phyloP scores from a whole-genome alignment of 2,888 invertebrate species.

The Emmelina monodactyla region DNA sequence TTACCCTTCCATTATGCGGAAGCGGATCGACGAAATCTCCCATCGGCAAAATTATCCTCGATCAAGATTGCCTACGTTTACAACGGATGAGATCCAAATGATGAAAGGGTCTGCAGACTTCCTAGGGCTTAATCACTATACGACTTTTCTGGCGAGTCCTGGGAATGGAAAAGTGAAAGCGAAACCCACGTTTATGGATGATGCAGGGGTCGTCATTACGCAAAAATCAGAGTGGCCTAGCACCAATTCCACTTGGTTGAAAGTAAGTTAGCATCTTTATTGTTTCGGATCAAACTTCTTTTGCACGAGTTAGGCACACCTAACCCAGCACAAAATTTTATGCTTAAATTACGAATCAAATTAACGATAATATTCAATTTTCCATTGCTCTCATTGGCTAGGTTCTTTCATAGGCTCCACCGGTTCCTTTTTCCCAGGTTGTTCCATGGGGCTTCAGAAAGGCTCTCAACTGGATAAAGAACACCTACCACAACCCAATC shows the following conservation, averaged over 20 bases:
- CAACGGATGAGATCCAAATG: constrained; percentile 62
- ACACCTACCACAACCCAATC: constrained; percentile 64
- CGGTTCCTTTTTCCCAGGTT: constrained; percentile 35
- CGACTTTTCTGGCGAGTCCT: constrained; percentile 55
- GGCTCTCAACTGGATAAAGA: constrained; percentile 68
- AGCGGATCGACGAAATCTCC: constrained; percentile 64
- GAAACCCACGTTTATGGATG: constrained; percentile 39
- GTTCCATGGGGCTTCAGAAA: constrained; percentile 73
- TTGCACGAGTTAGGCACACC: too few relatives aligned
- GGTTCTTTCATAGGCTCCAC: too few relatives aligned
- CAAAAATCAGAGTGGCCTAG: constrained; percentile 58
- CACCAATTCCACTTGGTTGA: constrained; percentile 56
- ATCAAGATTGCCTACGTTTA: constrained; percentile 71
- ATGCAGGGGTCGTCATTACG: constrained; percentile 34
- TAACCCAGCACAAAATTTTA: too few relatives aligned
- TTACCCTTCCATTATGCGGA: constrained; percentile 72
- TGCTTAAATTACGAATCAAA: too few relatives aligned
- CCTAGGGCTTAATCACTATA: constrained; percentile 79
- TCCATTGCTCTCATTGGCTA: too few relatives aligned
- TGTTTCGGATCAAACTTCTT: too few relatives aligned
- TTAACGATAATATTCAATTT: too few relatives aligned
- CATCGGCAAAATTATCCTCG: constrained; percentile 60
- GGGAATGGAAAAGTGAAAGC: constrained; percentile 21
- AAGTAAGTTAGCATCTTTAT: constrained; percentile 31
- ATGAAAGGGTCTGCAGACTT: constrained; percentile 74